Base-by-base conservation (phyloP, 2,888 invertebrate species). In the Drosophila meridiana region DNA sequence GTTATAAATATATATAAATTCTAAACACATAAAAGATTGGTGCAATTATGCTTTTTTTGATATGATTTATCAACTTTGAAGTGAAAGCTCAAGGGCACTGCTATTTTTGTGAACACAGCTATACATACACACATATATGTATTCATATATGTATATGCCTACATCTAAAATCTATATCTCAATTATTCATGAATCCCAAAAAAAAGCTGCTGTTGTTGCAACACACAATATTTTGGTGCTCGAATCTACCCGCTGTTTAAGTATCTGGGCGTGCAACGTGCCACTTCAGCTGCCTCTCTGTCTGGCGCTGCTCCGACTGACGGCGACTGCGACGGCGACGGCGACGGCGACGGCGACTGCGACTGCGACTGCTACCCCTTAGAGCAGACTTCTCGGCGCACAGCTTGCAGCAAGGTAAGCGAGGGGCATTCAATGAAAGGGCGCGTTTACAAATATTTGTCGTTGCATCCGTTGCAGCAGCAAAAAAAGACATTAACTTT, bases 381-480 rank as follows among this genome's bases (percentile, higher is more conserved):
- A 47, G 56, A 48, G 36, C 65, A 50, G 61, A 32, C 71, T 13
- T 61, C 55, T 50, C 45, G 38, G 78, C 75, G 69, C 75, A 74
- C 76, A 77, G 78, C 78, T 76, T 77, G 76, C 63, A 26, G 77
- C 78, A 65, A 71, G 80, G 78, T 70, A 70, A 50, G 50, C n/a
- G 52, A 53, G 48, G 68, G 76, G 71, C 67, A 75, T 79, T 70
- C 34, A 69, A 61, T 75, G 71, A 82, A 88, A 79, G 84, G 87
- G 90, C 89, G 90, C 90, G 87, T 82, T 85, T 88, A 90, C 89
- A 90, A 88, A 88, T 88, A 88, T 88, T 87, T 90, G 83, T 69
- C 76, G 73, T 73, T 85, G 84, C 85, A 89, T 83, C 87, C 87
- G 79, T 43, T 89, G 86, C 82, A 79, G 73, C 81, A 47, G 50